phyloP scores from a whole-genome alignment of 1,140 invertebrate species.

The Conopomorpha cramerella region DNA sequence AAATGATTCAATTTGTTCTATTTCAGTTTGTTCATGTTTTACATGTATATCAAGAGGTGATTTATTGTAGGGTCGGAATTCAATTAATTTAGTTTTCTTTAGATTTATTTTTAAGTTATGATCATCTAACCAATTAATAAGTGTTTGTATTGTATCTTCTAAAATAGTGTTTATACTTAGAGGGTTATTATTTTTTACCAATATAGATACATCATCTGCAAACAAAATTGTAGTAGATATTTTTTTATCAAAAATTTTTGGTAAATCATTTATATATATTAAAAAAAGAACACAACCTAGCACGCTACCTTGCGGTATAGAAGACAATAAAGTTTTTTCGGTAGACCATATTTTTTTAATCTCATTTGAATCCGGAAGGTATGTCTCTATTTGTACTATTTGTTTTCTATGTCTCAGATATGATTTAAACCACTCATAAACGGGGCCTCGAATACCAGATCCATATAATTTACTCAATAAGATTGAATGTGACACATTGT shows the following conservation, averaged over 20 bases:
- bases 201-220: conserved; percentile 1
- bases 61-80: conserved; percentile 1
- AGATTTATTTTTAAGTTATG: conserved; percentile 2
- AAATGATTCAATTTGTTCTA: conserved; percentile 1
- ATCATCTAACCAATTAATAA: background rate
- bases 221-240: background rate
- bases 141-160: background rate
- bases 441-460: background rate
- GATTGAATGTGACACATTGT: background rate
- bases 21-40: background rate
- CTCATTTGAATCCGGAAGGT: background rate
- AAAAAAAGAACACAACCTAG: background rate
- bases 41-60: background rate
- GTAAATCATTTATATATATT: conserved; percentile 1
- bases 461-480: conserved; percentile 1
- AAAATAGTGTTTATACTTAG: background rate
- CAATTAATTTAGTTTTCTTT: conserved; percentile 1
- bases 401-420: conserved; percentile 1
- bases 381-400: conserved; percentile 1
- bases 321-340: background rate
- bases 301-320: conserved; percentile 2
- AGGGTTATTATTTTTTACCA: background rate
- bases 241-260: background rate
- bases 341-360: background rate
- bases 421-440: conserved; percentile 1